Evolutionary conservation across 2,797 vertebrate species (phyloP).

Genomic region (Astyanax mexicanus): DNA sequence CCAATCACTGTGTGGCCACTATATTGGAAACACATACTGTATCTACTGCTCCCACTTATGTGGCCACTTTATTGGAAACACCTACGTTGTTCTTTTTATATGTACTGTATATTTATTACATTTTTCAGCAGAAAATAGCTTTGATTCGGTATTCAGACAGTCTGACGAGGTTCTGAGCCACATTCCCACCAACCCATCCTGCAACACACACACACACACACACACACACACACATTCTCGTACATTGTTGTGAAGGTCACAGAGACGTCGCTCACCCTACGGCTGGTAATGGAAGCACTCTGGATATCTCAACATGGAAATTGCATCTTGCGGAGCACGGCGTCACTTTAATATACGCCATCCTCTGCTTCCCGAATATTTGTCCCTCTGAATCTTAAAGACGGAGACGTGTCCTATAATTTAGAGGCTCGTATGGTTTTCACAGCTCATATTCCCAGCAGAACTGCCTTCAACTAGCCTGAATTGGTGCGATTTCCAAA

Average conservation of each 20-base stretch:
- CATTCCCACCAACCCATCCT: neutral
- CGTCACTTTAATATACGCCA: neutral
- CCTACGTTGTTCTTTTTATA: too few species aligned
- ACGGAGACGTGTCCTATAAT: neutral
- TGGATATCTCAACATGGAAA: slow-evolving; percentile 16
- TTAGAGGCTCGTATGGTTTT: neutral
- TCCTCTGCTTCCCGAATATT: too few species aligned
- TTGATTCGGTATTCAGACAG: slow-evolving; percentile 2
- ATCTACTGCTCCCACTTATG: too few species aligned
- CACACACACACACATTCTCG: neutral
- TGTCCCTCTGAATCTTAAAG: neutral
- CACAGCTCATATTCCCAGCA: neutral
- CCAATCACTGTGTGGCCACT: too few species aligned
- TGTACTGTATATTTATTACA: too few species aligned
- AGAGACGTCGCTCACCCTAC: slow-evolving; percentile 2
- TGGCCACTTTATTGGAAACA: too few species aligned
- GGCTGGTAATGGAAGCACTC: too few species aligned
- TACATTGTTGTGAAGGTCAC: slow-evolving; percentile 21
- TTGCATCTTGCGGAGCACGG: neutral
- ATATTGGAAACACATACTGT: too few species aligned
- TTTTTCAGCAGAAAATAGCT: too few species aligned
- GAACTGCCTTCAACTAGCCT: too few species aligned
- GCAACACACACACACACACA: neutral
- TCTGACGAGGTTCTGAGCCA: neutral
- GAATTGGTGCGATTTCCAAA: neutral